phyloP scores from a whole-genome alignment of 2,797 vertebrate genomes.

The Pseudomugil gertrudae region DNA sequence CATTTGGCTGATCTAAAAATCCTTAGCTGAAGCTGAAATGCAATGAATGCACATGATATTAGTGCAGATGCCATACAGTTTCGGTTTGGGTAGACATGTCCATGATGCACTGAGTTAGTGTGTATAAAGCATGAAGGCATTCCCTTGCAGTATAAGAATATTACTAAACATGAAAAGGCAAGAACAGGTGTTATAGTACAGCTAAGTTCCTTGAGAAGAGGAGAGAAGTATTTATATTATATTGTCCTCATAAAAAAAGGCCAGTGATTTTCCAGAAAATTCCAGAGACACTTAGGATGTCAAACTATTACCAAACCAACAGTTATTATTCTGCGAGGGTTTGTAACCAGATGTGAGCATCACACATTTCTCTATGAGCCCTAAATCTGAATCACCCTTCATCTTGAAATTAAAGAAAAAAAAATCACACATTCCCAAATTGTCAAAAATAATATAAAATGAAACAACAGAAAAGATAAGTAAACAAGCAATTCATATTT shows the following conservation, averaged over 20 bases:
- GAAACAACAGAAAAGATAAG: slow-evolving; percentile 71
- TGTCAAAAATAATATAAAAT: slow-evolving; percentile 78
- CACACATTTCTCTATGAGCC: slow-evolving; percentile 47
- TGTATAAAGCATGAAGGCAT: slow-evolving; percentile 82
- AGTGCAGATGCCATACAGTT: slow-evolving; percentile 61
- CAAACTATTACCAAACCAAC: slow-evolving; percentile 62
- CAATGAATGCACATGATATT: slow-evolving; percentile 67
- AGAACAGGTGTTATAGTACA: slow-evolving; percentile 80
- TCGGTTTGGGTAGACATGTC: slow-evolving; percentile 56
- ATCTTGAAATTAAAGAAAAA: slow-evolving; percentile 52
- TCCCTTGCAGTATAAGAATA: slow-evolving; percentile 79
- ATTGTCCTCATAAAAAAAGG: slow-evolving; percentile 73
- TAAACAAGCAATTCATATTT: slow-evolving; percentile 86
- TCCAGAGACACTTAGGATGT: slow-evolving; percentile 52
- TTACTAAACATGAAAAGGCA: slow-evolving; percentile 82
- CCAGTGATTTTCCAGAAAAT: slow-evolving; percentile 61
- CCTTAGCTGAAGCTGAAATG: slow-evolving; percentile 72
- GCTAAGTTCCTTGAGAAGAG: slow-evolving; percentile 79
- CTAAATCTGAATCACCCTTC: slow-evolving; percentile 53
- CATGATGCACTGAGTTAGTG: slow-evolving; percentile 75
- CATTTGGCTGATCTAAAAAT: slow-evolving; percentile 65
- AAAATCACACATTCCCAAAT: slow-evolving; percentile 71
- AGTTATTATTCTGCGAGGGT: slow-evolving; percentile 58
- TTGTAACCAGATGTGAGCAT: slow-evolving; percentile 52
- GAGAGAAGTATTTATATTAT: slow-evolving; percentile 63